Conservation (phyloP, 2,113 vertebrate species). For the Falcunculus frontatus region DNA sequence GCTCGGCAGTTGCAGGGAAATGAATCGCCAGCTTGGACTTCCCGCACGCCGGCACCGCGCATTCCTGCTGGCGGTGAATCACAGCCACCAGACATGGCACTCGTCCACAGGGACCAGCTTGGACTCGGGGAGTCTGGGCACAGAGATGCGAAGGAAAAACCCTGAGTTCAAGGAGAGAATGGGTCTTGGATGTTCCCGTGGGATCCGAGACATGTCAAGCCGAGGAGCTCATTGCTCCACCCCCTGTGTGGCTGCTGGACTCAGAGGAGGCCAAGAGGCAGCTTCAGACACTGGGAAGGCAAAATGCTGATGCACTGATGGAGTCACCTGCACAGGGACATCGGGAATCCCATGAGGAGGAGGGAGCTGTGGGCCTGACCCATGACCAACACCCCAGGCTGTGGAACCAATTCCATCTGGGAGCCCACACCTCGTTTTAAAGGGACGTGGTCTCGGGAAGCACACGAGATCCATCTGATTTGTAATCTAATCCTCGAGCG, state of each 20-base stretch:
- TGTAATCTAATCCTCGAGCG: background rate
- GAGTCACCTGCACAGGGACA: background rate
- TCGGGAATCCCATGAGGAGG: background rate
- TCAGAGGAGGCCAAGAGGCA: background rate
- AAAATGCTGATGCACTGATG: background rate
- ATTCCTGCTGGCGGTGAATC: background rate
- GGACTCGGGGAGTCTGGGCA: background rate
- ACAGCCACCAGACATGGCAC: background rate
- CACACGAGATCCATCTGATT: background rate
- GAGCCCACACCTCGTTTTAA: background rate
- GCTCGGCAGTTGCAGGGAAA: background rate
- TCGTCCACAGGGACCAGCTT: background rate
- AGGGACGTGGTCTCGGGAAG: background rate
- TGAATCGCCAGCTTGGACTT: background rate
- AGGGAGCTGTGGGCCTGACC: background rate
- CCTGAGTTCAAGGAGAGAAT: background rate
- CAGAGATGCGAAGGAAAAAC: background rate
- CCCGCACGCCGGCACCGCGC: background rate
- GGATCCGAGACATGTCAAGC: rapidly evolving
- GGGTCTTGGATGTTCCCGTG: background rate
- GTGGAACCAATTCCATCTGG: background rate
- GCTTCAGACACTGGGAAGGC: background rate
- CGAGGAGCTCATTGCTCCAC: background rate
- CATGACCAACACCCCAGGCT: background rate
- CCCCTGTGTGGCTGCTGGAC: background rate